These are phyloP conservation scores for Macquaria australasica DNA, from an alignment of 2,113 vertebrate species.

Conservation along the genomic window DNA sequence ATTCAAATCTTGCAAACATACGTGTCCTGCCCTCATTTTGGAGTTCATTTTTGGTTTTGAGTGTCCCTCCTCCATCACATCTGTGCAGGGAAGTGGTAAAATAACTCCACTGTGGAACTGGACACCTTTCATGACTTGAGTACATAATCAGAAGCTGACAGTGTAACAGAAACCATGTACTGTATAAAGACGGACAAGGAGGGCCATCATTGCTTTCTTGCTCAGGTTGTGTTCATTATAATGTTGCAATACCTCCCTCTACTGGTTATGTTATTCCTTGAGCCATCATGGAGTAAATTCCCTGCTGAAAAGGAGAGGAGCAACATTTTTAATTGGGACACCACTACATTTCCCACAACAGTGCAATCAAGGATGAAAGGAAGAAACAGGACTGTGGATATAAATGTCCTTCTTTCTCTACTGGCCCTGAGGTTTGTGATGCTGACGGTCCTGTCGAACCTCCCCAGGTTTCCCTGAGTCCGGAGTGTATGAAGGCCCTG, in stretches of 20 bases:
- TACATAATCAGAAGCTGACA: slow-evolving; percentile 13
- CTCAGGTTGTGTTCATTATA: neutral
- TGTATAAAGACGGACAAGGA: neutral
- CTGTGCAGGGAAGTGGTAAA: slow-evolving; percentile 9
- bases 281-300: neutral
- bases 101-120: slow-evolving; percentile 17
- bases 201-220: neutral
- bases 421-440: neutral
- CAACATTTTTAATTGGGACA: rapidly evolving
- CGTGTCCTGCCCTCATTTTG: neutral
- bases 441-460: neutral
- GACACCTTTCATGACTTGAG: slow-evolving; percentile 30
- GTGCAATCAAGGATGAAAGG: neutral
- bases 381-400: neutral
- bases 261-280: neutral
- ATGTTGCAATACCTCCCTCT: slow-evolving; percentile 44
- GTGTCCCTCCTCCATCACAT: neutral
- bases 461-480: slow-evolving; percentile 90
- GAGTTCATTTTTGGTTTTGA: neutral
- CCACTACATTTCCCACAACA: neutral
- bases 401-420: neutral
- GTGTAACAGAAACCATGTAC: slow-evolving; percentile 27
- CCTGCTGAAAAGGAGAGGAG: neutral
- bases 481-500: slow-evolving; percentile 89
- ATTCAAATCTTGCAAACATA: neutral